Conservation (phyloP, 2,888 invertebrate genomes). For the Laspeyria flexula region DNA sequence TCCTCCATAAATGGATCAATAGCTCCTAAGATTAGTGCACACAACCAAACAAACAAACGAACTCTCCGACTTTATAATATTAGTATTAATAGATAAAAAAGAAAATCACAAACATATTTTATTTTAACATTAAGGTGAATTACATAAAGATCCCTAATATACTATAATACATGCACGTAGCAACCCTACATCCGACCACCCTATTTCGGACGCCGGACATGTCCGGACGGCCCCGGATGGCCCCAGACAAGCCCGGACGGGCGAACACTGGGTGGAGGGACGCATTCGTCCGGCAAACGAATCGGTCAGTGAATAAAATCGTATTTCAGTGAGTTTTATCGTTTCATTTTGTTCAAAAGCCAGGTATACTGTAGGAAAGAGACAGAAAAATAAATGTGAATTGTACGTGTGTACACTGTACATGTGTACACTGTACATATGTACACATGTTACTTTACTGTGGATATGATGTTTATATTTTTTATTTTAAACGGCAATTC, state of each 20-base stretch:
- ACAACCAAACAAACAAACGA: too few relatives aligned
- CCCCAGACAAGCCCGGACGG: conserved; percentile 11
- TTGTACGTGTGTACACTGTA: neutral
- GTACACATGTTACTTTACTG: neutral
- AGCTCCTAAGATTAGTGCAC: too few relatives aligned
- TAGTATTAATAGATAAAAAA: too few relatives aligned
- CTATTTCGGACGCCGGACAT: conserved; percentile 19
- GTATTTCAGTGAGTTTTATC: conserved; percentile 42
- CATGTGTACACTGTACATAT: neutral
- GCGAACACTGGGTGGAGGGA: neutral
- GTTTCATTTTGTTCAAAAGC: conserved; percentile 26
- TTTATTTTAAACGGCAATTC: too few relatives aligned
- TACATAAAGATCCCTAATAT: too few relatives aligned
- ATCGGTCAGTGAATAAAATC: conserved; percentile 49
- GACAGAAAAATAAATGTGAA: conserved; percentile 18
- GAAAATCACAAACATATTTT: too few relatives aligned
- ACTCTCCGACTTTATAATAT: too few relatives aligned
- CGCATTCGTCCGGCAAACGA: conserved; percentile 41
- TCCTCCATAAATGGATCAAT: too few relatives aligned
- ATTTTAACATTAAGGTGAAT: too few relatives aligned
- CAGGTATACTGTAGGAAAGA: conserved; percentile 14
- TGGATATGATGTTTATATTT: too few relatives aligned
- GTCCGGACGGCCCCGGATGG: conserved; percentile 5
- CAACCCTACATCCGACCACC: conserved; percentile 9
- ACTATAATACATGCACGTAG: too few relatives aligned